Evolutionary conservation across 2,797 vertebrate genomes (phyloP).

Genomic region (Phrynocephalus forsythii): DNA sequence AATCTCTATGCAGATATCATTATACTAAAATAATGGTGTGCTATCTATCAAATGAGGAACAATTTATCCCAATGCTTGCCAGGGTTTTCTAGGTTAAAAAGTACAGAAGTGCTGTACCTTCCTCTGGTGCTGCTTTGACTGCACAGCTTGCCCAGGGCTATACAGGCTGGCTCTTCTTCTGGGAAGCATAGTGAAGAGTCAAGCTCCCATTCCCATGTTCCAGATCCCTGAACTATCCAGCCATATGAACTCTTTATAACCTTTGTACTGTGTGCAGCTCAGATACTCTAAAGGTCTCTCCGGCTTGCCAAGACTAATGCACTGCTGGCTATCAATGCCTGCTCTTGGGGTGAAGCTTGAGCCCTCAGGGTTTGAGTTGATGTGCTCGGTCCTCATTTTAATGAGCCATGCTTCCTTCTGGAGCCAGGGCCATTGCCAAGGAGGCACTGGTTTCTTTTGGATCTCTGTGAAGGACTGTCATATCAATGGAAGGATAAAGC

Average conservation of each 20-base stretch:
- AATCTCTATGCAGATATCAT: background rate
- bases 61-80: no score
- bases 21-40: background rate
- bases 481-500: background rate
- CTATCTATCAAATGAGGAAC: no score
- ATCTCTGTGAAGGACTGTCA: background rate
- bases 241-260: no score
- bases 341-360: no score
- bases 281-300: background rate
- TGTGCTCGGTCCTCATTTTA: background rate
- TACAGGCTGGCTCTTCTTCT: no score
- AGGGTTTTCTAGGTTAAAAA: no score
- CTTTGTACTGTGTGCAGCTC: background rate
- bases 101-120: no score
- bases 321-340: background rate
- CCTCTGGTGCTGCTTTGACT: no score
- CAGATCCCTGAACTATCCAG: no score
- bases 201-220: no score
- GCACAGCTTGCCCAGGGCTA: no score
- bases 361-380: background rate
- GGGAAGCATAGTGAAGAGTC: no score
- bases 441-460: background rate
- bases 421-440: background rate
- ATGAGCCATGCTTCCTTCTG: background rate
- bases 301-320: conserved; percentile 1